These are phyloP conservation scores for Laupala kohalensis DNA, from an alignment of 1,140 invertebrate genomes.

Conservation along the genomic window DNA sequence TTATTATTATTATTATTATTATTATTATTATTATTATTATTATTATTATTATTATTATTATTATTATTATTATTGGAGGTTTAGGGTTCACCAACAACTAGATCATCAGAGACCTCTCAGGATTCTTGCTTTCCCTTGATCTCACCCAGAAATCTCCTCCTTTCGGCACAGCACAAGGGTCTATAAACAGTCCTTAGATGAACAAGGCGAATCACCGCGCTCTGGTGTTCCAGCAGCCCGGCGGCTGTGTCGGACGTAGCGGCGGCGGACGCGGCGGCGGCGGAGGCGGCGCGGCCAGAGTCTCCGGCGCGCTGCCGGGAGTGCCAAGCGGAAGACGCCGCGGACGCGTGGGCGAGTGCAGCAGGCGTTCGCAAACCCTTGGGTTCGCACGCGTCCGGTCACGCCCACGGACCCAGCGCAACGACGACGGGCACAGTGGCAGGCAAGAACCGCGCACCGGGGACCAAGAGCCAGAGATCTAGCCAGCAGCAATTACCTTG, in stretches of 20 bases:
- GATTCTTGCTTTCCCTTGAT: no score
- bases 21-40: no score
- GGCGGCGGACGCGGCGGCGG: background rate
- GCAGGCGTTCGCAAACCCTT: background rate
- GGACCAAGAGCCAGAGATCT: background rate
- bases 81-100: no score
- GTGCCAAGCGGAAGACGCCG: background rate
- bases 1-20: no score
- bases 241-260: background rate
- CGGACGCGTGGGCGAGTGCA: background rate
- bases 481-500: background rate
- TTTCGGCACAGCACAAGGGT: no score
- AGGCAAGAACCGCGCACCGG: background rate
- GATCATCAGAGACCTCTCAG: no score
- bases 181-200: no score
- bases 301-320: background rate
- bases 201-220: no score
- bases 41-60: no score
- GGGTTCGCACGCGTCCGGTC: background rate
- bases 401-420: background rate
- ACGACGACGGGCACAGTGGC: background rate
- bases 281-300: background rate
- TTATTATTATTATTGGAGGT: no score
- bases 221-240: constrained; percentile 12
- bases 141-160: no score